phyloP scores from a whole-genome alignment of 2,113 vertebrate species.

The Calidris pugnax region DNA sequence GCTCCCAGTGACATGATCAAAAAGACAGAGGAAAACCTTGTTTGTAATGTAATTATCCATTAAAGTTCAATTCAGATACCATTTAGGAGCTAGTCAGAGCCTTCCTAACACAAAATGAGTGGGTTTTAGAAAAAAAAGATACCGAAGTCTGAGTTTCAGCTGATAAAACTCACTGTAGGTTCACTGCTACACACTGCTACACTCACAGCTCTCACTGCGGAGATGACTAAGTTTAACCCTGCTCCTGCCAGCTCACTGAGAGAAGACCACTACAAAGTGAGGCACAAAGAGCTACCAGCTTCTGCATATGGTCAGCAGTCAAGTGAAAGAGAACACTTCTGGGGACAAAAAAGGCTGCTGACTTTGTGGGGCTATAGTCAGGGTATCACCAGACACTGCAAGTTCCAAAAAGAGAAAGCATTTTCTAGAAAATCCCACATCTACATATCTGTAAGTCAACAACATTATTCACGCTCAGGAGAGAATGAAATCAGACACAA shows the following conservation, averaged over 20 bases:
- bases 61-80: slow-evolving; percentile 47
- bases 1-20: slow-evolving; percentile 58
- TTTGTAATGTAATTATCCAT: slow-evolving; percentile 41
- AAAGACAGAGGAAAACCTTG: slow-evolving; percentile 62
- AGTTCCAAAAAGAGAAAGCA: background rate
- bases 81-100: background rate
- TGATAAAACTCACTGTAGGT: background rate
- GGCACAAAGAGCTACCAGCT: background rate
- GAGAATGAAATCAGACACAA: background rate
- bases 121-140: background rate
- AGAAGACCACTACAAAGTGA: background rate
- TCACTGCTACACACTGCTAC: no score
- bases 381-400: background rate
- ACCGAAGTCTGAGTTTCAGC: background rate
- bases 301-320: background rate
- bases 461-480: background rate
- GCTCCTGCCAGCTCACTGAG: background rate
- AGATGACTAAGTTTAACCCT: background rate
- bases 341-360: background rate
- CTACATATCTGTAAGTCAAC: background rate
- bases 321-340: background rate
- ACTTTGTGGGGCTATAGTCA: background rate
- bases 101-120: background rate
- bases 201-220: background rate
- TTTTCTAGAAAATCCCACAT: background rate